These are phyloP conservation scores for Seira musarum DNA, from an alignment of 2,888 invertebrate genomes.

Conservation along the genomic window DNA sequence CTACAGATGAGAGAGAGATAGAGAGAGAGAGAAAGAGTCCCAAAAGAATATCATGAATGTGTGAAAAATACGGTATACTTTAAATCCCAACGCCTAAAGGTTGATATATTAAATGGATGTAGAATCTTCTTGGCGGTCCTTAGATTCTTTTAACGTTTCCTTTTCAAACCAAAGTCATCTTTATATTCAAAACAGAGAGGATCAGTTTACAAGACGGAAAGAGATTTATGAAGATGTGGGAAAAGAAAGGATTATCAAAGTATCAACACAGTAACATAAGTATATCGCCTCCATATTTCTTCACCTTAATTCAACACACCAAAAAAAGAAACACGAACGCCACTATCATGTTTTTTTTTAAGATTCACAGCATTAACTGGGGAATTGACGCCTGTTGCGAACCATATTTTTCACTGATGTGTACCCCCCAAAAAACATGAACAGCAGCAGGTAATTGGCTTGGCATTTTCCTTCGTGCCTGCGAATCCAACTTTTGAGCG, in stretches of 20 bases:
- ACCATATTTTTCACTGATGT: constrained; percentile 46
- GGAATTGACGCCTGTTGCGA: constrained; percentile 49
- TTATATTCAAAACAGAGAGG: constrained; percentile 12
- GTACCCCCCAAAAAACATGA: no score
- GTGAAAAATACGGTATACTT: constrained; percentile 9
- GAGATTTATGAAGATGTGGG: constrained; percentile 48
- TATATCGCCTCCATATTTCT: constrained; percentile 9
- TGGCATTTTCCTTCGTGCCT: no score
- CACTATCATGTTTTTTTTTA: not conserved
- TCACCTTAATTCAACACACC: constrained; percentile 8
- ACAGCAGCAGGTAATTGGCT: constrained; percentile 47
- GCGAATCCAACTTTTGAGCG: no score
- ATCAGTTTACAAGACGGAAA: not conserved
- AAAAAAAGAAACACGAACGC: not conserved
- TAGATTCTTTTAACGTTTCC: constrained; percentile 1
- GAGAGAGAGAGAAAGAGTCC: no score
- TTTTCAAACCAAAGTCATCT: not conserved
- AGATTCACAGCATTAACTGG: no score
- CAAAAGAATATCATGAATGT: constrained; percentile 8
- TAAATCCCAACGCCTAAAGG: not conserved
- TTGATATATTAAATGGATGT: not conserved
- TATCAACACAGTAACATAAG: constrained; percentile 27
- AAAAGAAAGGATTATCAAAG: constrained; percentile 42
- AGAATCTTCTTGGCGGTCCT: not conserved
- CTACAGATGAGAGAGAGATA: no score